Evolutionary conservation across 2,113 vertebrate genomes (phyloP), one percentile per base, ranked within the genome.

Genomic region (Scartelaos histophorus): DNA sequence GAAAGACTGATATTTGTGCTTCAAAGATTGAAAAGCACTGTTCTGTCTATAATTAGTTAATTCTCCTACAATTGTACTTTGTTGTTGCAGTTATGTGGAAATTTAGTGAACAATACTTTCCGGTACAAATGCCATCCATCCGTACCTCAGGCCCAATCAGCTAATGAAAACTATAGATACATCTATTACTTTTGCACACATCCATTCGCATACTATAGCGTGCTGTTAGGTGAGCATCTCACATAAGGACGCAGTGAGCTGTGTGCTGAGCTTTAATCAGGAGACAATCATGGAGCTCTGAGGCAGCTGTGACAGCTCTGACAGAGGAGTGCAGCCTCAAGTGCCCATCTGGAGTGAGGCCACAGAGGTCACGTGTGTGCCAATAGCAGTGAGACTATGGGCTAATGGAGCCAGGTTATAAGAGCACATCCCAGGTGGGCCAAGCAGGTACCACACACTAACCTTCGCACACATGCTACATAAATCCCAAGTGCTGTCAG

Each of bases 371-470:
- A 86, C 79, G 47, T 69, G 79, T 70, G 82, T 58, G 76, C 74
- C 75, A 71, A 73, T 73, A 81, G 83, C 76, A 24, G 13, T 53
- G 10, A 82, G 78, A 72, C 73, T 56, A 66, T 70, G 64, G 76
- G 76, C 75, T 86, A 87, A 87, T 73, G 76, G 66, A 67, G 74
- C 49, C 3, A 68, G 74, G 80, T 86, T 78, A 78, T 7, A 73
- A 71, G 89, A 81, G 76, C 76, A 58, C 72, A 75, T 87, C 85
- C 75, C 87, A 80, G 83, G 85, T 88, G 85, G 76, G 70, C 70
- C 73, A 70, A 21, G 62, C 70, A 66, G 76, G 72, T 78, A 78
- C 34, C 34, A 13, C 76, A 73, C 64, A 16, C 12, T 76, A 85
- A 89, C 83, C 80, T 89, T 85, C 81, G 70, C 64, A 73, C 75